Evolutionary conservation across 2,113 vertebrate genomes (phyloP).

Genomic region (Lichenostomus cassidix): DNA sequence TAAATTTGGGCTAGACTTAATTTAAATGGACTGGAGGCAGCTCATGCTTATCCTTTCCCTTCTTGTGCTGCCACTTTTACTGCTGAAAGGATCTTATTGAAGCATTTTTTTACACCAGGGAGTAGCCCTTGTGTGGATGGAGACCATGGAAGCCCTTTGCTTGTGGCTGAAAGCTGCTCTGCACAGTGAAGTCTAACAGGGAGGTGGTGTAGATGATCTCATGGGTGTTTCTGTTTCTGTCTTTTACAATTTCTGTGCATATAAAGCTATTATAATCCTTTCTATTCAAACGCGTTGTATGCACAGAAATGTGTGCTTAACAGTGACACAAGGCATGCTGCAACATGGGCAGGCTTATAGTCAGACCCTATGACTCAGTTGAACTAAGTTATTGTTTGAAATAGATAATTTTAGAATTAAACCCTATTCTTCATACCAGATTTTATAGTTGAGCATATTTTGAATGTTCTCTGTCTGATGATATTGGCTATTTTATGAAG

Average conservation of each 20-base stretch:
- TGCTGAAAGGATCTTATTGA: not conserved
- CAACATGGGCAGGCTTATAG: not conserved
- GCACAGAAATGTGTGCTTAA: not conserved
- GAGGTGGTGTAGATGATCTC: not conserved
- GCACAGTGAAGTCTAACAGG: not conserved
- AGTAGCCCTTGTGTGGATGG: not conserved
- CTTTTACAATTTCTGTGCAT: not conserved
- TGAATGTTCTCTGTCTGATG: not conserved
- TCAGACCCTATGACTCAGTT: not conserved
- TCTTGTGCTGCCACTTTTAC: not conserved
- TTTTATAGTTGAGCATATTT: not conserved
- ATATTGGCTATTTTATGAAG: not conserved
- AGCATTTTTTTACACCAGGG: not conserved
- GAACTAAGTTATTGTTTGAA: not conserved
- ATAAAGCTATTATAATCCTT: not conserved
- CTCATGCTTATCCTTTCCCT: not conserved
- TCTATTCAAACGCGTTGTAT: not conserved
- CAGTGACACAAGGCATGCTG: not conserved
- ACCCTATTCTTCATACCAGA: not conserved
- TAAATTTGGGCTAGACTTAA: not conserved
- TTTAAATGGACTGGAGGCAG: not conserved
- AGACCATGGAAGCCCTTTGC: not conserved
- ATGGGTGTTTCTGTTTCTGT: not conserved
- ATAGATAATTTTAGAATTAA: not conserved
- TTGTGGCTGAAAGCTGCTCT: not conserved